Base-by-base conservation (phyloP, 1,140 invertebrate genomes). In the Rhysida immarginata region DNA sequence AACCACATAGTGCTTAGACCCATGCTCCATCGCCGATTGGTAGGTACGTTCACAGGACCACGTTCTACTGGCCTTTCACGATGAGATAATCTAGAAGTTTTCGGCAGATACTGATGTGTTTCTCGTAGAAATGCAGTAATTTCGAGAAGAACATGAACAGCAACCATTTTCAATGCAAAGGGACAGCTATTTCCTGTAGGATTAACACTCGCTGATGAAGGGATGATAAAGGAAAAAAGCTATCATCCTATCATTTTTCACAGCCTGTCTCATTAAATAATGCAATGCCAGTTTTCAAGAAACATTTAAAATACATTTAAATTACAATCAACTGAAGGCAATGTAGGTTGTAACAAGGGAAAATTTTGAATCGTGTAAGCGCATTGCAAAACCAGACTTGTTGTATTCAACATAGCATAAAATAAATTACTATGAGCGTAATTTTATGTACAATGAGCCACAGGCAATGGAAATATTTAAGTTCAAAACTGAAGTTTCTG, bases 121-220 rank as follows among this genome's bases (percentile, higher is more conserved):
- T 99, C 96, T 16, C 96, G 74, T 21, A 99, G 71, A 69, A 98
- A 99, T 0, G 92, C 82, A 0, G 96, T 99, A 26, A 99, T 95
- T 77, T 99, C 96, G 61, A 91, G 78, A 2, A 99, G 75, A 2
- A 99, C 74, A 41, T 93, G 81, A 68, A 92, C 96, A 1, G 93
- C 93, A 13, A 97, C 78, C 58, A 98, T 74, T 63, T 94, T 81
- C 5, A 99, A 72, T 1, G 93, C 89, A 55, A 90, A 80, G 0
- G 96, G 95, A 73, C 95, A 98, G 23, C 80, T 78, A 23, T 83
- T 82, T 46, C 90, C 90, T 58, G 83, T 84, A 0, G 80, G 72
- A 68, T 90, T 85, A 13, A 95, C 86, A 57, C 86, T 90, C 0
- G 87, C 86, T 91, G 69, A 56, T n/a, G n/a, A n/a, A n/a, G n/a